Conservation (phyloP, 1,140 invertebrate species). For the Anoplolepis gracilipes region DNA sequence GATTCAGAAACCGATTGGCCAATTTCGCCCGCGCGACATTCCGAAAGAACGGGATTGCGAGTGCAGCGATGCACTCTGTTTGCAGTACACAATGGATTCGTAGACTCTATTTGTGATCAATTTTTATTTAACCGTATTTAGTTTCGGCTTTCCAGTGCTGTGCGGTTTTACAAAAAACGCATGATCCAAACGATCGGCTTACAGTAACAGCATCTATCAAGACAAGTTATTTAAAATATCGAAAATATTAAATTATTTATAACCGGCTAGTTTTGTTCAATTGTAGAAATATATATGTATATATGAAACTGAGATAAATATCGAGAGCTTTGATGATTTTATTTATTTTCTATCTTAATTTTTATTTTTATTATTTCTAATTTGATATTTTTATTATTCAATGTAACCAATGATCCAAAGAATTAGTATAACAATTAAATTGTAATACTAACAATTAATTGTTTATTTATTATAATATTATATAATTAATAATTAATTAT, state of each 20-base stretch:
- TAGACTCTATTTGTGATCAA: conserved; percentile 12
- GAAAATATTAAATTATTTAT: not conserved
- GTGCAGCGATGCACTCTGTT: not conserved
- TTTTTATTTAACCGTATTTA: not conserved
- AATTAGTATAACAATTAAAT: not conserved
- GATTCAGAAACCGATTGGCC: conserved; percentile 68
- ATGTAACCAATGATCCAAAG: not conserved
- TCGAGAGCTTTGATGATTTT: not conserved
- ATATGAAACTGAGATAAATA: not conserved
- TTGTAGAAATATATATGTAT: too few species aligned
- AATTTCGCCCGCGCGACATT: conserved; percentile 60
- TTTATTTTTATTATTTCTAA: not conserved
- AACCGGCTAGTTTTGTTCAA: not conserved
- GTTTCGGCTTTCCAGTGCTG: not conserved
- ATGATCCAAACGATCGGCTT: not conserved
- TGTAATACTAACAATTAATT: not conserved
- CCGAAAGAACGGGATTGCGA: conserved; percentile 52
- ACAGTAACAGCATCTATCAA: not conserved
- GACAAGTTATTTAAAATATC: not conserved
- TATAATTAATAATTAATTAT: not conserved
- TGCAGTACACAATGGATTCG: conserved; percentile 25
- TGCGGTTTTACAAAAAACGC: conserved; percentile 6
- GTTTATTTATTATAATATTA: not conserved
- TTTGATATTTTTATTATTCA: not conserved
- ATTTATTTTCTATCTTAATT: not conserved